Evolutionary conservation across 2,888 invertebrate species (phyloP), one percentile per base, ranked within the genome.

Genomic region (Aradus depressus): DNA sequence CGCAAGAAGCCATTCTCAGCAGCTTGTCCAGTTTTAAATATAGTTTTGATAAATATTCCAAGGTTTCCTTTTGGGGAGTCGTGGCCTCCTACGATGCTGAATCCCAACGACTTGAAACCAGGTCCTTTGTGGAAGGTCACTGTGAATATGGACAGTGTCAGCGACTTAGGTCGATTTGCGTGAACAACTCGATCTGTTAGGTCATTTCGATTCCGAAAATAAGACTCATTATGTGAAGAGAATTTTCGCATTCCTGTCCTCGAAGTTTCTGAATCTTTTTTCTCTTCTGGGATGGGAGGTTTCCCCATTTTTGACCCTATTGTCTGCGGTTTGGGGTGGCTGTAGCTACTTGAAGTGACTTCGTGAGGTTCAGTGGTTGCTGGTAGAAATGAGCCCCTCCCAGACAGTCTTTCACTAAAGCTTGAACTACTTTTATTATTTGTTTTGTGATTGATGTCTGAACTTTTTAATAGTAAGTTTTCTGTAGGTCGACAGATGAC

Each of bases 41-140:
- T 84, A 6, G 88, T 86, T 70, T 89, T 86, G 4, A 91, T 85
- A 67, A 84, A 89, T 66, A 91, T 88, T 39, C 89, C 89, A 78
- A 89, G 84, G 66, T 80, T 80, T 39, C 88, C 89, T 68, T 84
- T 84, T 0, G 88, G 84, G 2, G 88, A 87, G 68, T 90, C 90
- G 44, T 81, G 77, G 41, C 90, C 91, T 45, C 90, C 91, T 25
- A 90, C 90, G 61, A 90, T 87, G 65, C 88, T 89, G 66, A 91
- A 90, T 31, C 90, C 90, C 44, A 90, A 73, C 50, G 88, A 87
- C 67, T 87, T 89, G 62, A 83, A 81, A 23, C 87, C 84, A 4
- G 76, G 76, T 23, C 89, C 89, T 69, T 90, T 90, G 70, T 81
- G 80, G 66, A 86, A 86, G 50, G 78, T 76, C 10, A 79, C 74